These are phyloP conservation scores for Zaprionus ornatus DNA, from an alignment of 1,140 invertebrate species.

Conservation along the genomic window DNA sequence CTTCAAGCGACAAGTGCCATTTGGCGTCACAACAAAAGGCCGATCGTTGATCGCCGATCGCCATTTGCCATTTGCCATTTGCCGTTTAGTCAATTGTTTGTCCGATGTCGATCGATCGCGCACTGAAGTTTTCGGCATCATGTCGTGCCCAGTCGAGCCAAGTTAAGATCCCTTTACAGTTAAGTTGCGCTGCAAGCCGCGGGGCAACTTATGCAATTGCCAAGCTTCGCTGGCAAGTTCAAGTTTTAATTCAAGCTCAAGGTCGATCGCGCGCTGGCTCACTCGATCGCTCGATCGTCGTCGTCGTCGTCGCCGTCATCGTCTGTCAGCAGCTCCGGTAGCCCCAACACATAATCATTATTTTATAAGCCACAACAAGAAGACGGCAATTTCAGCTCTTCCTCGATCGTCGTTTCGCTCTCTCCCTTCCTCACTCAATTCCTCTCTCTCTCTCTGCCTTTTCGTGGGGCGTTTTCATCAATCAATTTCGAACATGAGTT, in stretches of 20 bases:
- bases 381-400: slow-evolving; percentile 54
- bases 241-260: slow-evolving; percentile 76
- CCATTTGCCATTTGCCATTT: slow-evolving; percentile 50
- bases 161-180: slow-evolving; percentile 33
- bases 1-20: slow-evolving; percentile 71
- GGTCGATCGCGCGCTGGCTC: slow-evolving; percentile 41
- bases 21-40: slow-evolving; percentile 69
- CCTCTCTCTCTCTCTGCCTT: slow-evolving; percentile 5
- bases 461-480: slow-evolving; percentile 73
- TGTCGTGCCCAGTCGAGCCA: slow-evolving; percentile 13
- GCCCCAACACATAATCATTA: slow-evolving; percentile 72
- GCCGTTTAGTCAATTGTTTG: slow-evolving; percentile 28
- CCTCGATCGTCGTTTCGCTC: slow-evolving; percentile 1
- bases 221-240: slow-evolving; percentile 41
- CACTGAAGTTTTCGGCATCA: slow-evolving; percentile 32
- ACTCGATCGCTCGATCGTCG: not conserved
- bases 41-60: slow-evolving; percentile 1
- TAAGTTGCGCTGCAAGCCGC: slow-evolving; percentile 4
- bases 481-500: slow-evolving; percentile 63
- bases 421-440: not conserved
- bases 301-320: slow-evolving; percentile 15
- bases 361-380: slow-evolving; percentile 63
- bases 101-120: slow-evolving; percentile 9
- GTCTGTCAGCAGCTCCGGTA: slow-evolving; percentile 48
- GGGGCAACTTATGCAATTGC: slow-evolving; percentile 55